Conservation (phyloP, 1,140 invertebrate genomes). For the Stegodyphus dumicola region DNA sequence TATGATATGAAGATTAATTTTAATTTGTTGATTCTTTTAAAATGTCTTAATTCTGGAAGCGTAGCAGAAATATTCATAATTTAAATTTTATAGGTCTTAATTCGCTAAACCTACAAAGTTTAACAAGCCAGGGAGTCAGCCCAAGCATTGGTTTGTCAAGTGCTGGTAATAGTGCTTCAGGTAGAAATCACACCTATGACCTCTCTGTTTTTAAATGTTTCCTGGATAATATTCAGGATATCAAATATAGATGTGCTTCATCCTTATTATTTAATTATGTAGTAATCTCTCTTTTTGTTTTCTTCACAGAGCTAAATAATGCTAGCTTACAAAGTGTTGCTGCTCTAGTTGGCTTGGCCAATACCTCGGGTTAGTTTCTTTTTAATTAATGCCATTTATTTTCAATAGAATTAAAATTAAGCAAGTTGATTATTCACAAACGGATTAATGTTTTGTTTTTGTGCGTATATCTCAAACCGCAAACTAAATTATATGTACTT, state of each 20-base stretch:
- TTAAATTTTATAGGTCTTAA: conserved; percentile 42
- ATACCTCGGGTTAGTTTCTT: conserved; percentile 69
- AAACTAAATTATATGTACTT: neutral
- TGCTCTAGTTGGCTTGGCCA: conserved; percentile 73
- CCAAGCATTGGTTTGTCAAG: conserved; percentile 53
- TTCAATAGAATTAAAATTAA: too few relatives aligned
- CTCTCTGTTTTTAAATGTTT: neutral
- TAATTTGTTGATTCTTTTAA: too few relatives aligned
- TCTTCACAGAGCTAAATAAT: conserved; percentile 25
- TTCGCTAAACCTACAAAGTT: conserved; percentile 61
- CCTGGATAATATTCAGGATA: neutral
- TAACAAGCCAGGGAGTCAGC: conserved; percentile 59
- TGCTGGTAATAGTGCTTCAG: conserved; percentile 66
- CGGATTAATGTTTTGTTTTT: too few relatives aligned
- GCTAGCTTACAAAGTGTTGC: conserved; percentile 75
- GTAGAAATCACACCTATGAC: neutral
- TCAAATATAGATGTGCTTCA: neutral
- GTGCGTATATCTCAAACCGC: too few relatives aligned
- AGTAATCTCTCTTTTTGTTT: neutral
- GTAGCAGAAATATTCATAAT: neutral
- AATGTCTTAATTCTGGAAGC: too few relatives aligned
- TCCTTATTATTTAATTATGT: neutral
- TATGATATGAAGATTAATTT: too few relatives aligned
- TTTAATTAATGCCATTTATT: too few relatives aligned
- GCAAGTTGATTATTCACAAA: too few relatives aligned